Evolutionary conservation across 2,113 vertebrate species (phyloP), one percentile per base, ranked within the genome.

Genomic region (Cyprinodon tularosa): DNA sequence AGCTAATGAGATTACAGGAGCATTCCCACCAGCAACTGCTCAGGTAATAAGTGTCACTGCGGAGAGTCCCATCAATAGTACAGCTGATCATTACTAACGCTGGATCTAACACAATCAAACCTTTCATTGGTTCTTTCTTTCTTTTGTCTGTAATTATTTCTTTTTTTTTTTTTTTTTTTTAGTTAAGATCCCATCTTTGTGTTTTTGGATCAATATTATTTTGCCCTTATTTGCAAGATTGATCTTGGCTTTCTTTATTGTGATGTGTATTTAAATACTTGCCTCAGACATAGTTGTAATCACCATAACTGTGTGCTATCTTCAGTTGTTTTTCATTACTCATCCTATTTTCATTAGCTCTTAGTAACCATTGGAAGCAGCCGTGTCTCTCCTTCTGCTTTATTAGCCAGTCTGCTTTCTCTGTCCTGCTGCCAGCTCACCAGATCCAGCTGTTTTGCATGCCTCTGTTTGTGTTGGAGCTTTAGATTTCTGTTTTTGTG

Each of bases 21-120:
- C 92, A 93, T 83, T 94, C 92, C n/a, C 86, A 91, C 12, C 89
- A 93, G 79, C 80, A 88, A 70, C 90, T 95, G 62, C 36, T 92
- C 71, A 93, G 94, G 94, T 95, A 91, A 72, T 17, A 39, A 61
- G 20, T 12, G 10, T 1, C 20, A 36, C 20, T 14, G 14, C 7
- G 29, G 48, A n/a, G 7, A 4, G 63, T 11, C 11, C 12, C 12
- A 37, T 60, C 11, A 1, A 60, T 17, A 53, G 50, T 37, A n/a
- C 50, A 57, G 50, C 50, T n/a, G 50, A 8, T 4, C 17, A n/a
- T 57, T 57, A n/a, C 50, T 57, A 57, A 57, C n/a, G n/a, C 50
- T 13, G 6, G 50, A 20, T 57, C 4, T 20, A 20, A 45, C 44
- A n/a, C 7, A 57, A 57, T 57, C 7, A 20, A 57, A 57, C 17